These are phyloP conservation scores for Darevskia nairensis DNA, from an alignment of 2,797 vertebrate species.

Conservation along the genomic window DNA sequence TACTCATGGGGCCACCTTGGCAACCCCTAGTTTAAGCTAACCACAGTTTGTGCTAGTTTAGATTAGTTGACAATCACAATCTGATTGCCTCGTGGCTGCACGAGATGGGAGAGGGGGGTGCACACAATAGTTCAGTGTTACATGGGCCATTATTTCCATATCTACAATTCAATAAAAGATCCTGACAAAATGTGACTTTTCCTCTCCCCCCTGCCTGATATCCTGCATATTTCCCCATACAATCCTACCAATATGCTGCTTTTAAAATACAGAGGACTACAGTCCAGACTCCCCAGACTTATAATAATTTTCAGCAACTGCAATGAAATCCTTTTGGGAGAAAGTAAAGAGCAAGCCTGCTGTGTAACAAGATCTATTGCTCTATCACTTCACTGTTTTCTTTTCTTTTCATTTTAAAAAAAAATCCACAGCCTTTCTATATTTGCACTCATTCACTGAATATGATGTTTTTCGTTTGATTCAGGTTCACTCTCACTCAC, in stretches of 20 bases:
- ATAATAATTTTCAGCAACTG: background rate
- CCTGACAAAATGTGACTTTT: background rate
- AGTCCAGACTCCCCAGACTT: background rate
- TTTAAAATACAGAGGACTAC: conserved; percentile 27
- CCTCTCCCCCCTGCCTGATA: background rate
- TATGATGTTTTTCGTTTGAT: conserved; percentile 65
- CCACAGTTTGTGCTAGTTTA: background rate
- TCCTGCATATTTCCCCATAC: background rate
- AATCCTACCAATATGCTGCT: background rate
- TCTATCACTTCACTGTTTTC: conserved; percentile 25
- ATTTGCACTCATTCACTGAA: conserved; percentile 50
- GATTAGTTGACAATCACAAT: background rate
- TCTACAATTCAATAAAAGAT: background rate
- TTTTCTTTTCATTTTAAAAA: background rate
- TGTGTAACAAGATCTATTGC: conserved; percentile 38
- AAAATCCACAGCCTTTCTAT: conserved; percentile 33
- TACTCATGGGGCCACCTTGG: too few species aligned
- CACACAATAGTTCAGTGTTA: background rate
- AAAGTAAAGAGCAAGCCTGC: conserved; percentile 24
- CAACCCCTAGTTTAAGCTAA: background rate
- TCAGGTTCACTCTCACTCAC: conserved; percentile 66
- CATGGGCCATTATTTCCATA: background rate
- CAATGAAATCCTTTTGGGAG: conserved; percentile 45
- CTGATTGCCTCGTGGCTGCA: background rate
- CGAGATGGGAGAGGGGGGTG: too few species aligned